Evolutionary conservation across 2,113 vertebrate species (phyloP).

Genomic region (Ellobius talpinus): DNA sequence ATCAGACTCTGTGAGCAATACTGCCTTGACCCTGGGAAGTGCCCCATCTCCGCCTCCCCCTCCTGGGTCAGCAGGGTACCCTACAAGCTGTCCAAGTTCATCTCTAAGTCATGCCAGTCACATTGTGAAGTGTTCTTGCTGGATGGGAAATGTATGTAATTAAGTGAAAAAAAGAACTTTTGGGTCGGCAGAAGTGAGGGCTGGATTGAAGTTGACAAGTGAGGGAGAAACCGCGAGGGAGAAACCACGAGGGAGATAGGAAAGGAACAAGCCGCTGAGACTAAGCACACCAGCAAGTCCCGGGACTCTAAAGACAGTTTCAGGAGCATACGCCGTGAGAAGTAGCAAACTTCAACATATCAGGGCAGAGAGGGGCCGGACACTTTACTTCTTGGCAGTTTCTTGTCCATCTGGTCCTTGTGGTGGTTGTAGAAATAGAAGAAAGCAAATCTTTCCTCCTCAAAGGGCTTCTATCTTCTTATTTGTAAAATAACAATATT

Average conservation of each 20-base stretch:
- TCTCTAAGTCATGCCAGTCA: background rate
- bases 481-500: background rate
- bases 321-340: fast-evolving
- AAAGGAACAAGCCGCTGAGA: background rate
- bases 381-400: background rate
- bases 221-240: background rate
- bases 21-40: background rate
- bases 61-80: background rate
- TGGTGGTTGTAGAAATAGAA: fast-evolving
- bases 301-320: fast-evolving
- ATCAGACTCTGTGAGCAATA: background rate
- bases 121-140: background rate
- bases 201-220: background rate
- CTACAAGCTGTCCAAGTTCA: constrained; percentile 33
- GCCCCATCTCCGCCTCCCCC: background rate
- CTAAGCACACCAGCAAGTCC: too few species aligned
- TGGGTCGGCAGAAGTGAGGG: constrained; percentile 27
- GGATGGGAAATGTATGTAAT: constrained; percentile 14
- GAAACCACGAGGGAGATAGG: background rate
- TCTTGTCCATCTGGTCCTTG: fast-evolving
- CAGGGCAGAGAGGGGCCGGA: background rate
- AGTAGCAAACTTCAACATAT: fast-evolving
- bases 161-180: background rate
- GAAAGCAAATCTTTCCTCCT: background rate
- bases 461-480: background rate